A percentile compares a stretch with the other conserved stretches of the same genome.
These are phyloP conservation scores for Oppia nitens DNA, from an alignment of 1,140 invertebrate genomes.

Conservation along the genomic window DNA sequence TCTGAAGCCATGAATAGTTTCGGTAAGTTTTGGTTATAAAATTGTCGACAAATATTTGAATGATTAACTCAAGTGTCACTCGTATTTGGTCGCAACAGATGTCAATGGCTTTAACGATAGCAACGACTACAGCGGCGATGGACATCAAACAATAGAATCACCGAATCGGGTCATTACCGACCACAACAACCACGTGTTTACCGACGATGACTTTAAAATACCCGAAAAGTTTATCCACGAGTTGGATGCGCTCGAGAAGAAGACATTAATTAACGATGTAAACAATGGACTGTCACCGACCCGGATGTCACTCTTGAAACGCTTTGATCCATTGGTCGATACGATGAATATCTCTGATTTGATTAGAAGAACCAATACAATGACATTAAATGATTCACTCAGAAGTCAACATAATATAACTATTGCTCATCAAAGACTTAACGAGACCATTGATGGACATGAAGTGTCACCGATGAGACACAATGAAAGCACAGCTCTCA, in stretches of 20 bases:
- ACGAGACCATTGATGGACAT: too few species aligned
- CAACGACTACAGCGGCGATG: background rate
- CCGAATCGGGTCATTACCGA: too few species aligned
- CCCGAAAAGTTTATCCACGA: background rate
- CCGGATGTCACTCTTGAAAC: constrained; percentile 9
- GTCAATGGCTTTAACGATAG: background rate
- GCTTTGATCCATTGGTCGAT: constrained; percentile 10
- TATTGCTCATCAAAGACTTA: too few species aligned
- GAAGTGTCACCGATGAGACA: background rate
- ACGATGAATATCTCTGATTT: background rate
- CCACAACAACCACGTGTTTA: background rate
- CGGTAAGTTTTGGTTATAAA: background rate
- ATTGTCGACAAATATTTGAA: background rate
- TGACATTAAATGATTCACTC: background rate
- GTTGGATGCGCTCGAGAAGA: constrained; percentile 2
- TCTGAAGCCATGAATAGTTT: background rate
- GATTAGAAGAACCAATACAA: background rate
- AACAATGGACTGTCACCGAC: background rate
- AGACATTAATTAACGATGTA: background rate
- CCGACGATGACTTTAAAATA: constrained; percentile 6
- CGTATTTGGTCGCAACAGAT: background rate
- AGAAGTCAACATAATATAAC: too few species aligned
- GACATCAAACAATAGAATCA: background rate
- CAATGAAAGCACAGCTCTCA: background rate
- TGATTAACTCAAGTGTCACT: background rate